Conservation (phyloP, 2,888 invertebrate genomes). For the Chrysolina americana region DNA sequence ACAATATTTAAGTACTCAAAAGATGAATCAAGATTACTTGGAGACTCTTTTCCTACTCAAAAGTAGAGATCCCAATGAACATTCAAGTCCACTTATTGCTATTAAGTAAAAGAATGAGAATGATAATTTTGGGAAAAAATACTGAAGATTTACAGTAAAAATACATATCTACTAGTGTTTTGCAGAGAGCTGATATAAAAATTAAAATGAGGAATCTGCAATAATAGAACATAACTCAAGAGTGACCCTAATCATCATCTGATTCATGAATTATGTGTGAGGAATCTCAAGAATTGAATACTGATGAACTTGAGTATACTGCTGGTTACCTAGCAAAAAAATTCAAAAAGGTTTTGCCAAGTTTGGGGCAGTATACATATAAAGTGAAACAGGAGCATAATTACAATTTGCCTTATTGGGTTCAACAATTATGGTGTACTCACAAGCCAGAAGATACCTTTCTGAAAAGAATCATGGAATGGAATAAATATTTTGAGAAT, state of each 20-base stretch:
- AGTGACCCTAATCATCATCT: not conserved
- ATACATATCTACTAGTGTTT: not conserved
- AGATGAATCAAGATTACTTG: too few relatives aligned
- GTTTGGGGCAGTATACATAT: too few relatives aligned
- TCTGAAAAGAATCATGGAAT: not conserved
- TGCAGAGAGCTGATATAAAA: not conserved
- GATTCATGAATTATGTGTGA: too few relatives aligned
- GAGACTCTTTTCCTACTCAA: too few relatives aligned
- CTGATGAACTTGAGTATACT: not conserved
- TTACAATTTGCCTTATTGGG: not conserved
- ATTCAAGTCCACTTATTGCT: not conserved
- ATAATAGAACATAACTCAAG: not conserved
- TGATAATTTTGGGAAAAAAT: slow-evolving; percentile 14
- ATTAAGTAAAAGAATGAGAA: slow-evolving; percentile 21
- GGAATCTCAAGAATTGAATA: not conserved
- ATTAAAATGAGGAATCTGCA: not conserved
- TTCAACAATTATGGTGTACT: not conserved
- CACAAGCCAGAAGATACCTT: too few relatives aligned
- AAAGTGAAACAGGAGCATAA: too few relatives aligned
- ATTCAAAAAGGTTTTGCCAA: slow-evolving; percentile 1
- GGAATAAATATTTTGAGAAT: not conserved
- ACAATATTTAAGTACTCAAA: too few relatives aligned
- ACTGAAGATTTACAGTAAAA: not conserved
- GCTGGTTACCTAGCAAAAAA: not conserved
- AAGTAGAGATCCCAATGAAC: too few relatives aligned